Conservation (phyloP, 37 sponge, comb jelly and placozoan species). For the Haliclona indistincta region DNA sequence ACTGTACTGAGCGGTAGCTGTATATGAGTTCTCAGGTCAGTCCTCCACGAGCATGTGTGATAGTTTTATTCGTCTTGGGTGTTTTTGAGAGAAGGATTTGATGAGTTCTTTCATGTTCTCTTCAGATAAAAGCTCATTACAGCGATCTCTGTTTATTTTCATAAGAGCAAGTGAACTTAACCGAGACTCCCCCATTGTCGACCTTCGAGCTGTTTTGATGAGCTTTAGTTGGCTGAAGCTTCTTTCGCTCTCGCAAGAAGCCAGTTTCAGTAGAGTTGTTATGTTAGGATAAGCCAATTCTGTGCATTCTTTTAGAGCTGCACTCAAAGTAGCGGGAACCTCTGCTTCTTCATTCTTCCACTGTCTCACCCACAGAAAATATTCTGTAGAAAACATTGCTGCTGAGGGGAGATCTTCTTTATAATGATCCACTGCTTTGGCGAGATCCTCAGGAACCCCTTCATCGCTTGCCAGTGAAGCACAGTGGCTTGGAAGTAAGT, state of each 20-base stretch:
- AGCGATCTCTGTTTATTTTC: conserved; percentile 5
- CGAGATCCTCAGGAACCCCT: conserved; percentile 10
- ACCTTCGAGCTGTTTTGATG: conserved; percentile 25
- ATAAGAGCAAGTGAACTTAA: conserved; percentile 10
- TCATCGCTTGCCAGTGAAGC: conserved; percentile 1
- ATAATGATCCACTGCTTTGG: conserved; percentile 35
- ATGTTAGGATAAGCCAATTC: conserved; percentile 19
- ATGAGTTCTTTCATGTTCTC: too few relatives aligned
- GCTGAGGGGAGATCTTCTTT: conserved; percentile 44
- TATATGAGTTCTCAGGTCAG: too few relatives aligned
- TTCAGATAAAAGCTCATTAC: too few relatives aligned
- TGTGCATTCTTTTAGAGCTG: conserved; percentile 24
- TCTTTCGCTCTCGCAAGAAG: conserved; percentile 34
- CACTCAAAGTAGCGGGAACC: conserved; percentile 22
- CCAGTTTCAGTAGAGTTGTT: conserved; percentile 24
- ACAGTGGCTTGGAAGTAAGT: conserved; percentile 47
- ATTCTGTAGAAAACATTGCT: conserved; percentile 29
- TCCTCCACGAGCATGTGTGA: too few relatives aligned
- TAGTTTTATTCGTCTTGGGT: too few relatives aligned
- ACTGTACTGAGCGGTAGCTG: too few relatives aligned
- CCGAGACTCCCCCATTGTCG: conserved; percentile 25
- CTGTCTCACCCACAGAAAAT: conserved; percentile 21
- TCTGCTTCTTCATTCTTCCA: not conserved
- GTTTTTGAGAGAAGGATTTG: too few relatives aligned
- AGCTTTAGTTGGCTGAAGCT: conserved; percentile 34